Evolutionary conservation across 2,797 vertebrate species (phyloP), one percentile per base, ranked within the genome.

Genomic region (Bradypus variegatus): DNA sequence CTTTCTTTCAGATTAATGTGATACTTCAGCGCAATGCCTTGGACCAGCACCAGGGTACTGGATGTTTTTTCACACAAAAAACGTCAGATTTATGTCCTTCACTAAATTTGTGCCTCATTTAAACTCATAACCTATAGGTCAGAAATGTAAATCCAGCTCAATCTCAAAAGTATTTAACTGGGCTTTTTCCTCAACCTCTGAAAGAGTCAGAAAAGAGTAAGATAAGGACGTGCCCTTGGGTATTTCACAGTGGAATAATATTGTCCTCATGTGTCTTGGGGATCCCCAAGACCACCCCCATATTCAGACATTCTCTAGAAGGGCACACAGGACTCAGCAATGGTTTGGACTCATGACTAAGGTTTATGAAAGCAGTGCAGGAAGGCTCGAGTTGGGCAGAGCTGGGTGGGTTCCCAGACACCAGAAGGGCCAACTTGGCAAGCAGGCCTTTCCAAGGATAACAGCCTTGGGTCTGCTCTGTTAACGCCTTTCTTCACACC

Each of bases 401-500:
- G 27, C 25, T 6, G 3, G 3, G 15, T 65, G n/a, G 8, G 21
- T 25, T 10, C 33, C n/a, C 55, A 55, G 55, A 55, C 18, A 55
- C 55, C 55, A 55, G 16, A 55, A 15, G 53, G 41, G 16, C 27
- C 8, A 8, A 25, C 19, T 31, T 11, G 45, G 69, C 36, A 72
- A 60, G 38, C 3, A 41, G 27, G 19, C 10, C 6, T 80, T 88
- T 25, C 36, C 27, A 9, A 2, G 38, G 14, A 27, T 10, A 4
- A 8, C 3, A 9, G 31, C 10, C 23, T 36, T 18, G 36, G 50
- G 14, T 12, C 33, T 13, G 3, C n/a, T 18, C 2, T 23, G n/a
- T 1, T 5, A 11, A 33, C 13, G 18, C 18, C 5, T 23, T 11
- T 45, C 27, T 27, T 11, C 19, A 10, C n/a, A 3, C 1, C 1